Base-by-base conservation (phyloP, 1,140 invertebrate species). In the Eriocheir sinensis region DNA sequence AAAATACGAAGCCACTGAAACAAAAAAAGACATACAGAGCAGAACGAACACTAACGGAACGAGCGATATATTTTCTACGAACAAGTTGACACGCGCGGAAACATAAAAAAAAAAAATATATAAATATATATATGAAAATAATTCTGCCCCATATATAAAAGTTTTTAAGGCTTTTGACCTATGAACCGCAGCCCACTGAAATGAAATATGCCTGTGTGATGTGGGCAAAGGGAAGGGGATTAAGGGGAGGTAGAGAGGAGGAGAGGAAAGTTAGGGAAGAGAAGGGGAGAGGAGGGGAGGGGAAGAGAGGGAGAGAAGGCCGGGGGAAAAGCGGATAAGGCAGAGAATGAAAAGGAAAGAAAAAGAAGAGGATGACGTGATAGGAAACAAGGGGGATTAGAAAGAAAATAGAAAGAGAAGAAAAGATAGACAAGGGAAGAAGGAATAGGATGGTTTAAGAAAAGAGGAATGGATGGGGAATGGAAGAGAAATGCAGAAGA, bases 391-490 rank as follows among this genome's bases (percentile, higher is more conserved):
- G n/a, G 60, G 8, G 6, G n/a, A n/a, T 2, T 21, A 72, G 60
- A 72, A n/a, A n/a, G 60, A 72, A n/a, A n/a, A 72, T 21, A 72
- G 60, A n/a, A 8, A n/a, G 6, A 72, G 60, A n/a, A n/a, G n/a
- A n/a, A n/a, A 12, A 40, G 34, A 41, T 8, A 89, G n/a, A 34
- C 15, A 86, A 38, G 8, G 83, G 15, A 4, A 89, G 17, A 89
- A 34, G 6, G 27, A n/a, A 30, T 30, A 36, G 17, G 32, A 36
- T 2, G 21, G 32, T 3, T 30, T 85, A 38, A 85, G 15, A 85
- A 85, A 85, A 85, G 15, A n/a, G 15, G 38, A 85, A 85, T 85
- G 30, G 32, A n/a, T n/a, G n/a, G n/a, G n/a, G n/a, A n/a, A n/a
- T n/a, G n/a, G n/a, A n/a, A n/a, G n/a, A n/a, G n/a, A n/a, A n/a